These are phyloP conservation scores for Peromyscus melanophrys DNA, from an alignment of 2,797 vertebrate species.

Conservation along the genomic window DNA sequence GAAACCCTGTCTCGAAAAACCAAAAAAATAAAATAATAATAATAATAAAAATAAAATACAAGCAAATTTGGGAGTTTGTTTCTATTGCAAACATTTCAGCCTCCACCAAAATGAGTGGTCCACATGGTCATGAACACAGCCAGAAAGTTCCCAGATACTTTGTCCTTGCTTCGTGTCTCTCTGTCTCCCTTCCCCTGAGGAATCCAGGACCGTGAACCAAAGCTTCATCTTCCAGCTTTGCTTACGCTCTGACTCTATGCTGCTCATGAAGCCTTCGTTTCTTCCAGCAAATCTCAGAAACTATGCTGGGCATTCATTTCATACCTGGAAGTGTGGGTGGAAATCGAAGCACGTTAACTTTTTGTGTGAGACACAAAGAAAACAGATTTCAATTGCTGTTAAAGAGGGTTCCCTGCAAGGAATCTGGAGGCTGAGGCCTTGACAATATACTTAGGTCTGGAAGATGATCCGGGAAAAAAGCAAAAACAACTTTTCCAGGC, in stretches of 20 bases:
- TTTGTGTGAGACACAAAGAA: background rate
- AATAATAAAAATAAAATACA: no score
- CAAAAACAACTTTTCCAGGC: background rate
- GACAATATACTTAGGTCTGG: background rate
- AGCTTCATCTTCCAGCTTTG: background rate
- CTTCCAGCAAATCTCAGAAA: background rate
- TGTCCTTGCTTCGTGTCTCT: background rate
- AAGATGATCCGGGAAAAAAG: background rate
- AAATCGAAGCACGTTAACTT: background rate
- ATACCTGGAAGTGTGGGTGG: background rate
- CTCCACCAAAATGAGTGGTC: no score
- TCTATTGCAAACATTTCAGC: background rate
- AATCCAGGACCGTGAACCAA: accelerated
- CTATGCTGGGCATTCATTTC: accelerated
- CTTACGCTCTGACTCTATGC: no score
- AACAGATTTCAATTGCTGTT: background rate
- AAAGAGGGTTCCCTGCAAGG: accelerated
- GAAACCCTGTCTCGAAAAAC: no score
- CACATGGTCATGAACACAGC: background rate
- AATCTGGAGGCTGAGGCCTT: background rate
- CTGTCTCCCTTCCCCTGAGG: background rate
- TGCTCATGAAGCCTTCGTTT: background rate
- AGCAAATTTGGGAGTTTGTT: background rate
- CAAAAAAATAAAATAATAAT: no score
- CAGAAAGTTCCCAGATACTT: accelerated